Conservation (phyloP, 2,797 vertebrate species). For the Dromococcyx pavoninus region DNA sequence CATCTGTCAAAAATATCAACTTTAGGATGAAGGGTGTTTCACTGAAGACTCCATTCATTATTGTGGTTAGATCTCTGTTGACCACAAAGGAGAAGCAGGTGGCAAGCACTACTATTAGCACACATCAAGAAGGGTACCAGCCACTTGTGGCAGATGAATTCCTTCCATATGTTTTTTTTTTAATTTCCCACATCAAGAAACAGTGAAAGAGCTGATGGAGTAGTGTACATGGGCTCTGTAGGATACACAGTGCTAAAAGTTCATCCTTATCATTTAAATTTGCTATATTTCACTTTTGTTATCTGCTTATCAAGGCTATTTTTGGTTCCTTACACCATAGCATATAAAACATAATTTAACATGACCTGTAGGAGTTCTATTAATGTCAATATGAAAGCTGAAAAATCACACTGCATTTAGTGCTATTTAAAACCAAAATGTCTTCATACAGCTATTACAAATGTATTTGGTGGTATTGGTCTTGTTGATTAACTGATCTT, state of each 20-base stretch:
- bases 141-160: not conserved
- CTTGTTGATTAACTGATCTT: not conserved
- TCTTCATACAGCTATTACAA: not conserved
- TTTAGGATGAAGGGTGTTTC: not conserved
- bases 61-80: not conserved
- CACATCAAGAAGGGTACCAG: not conserved
- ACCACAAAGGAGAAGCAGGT: not conserved
- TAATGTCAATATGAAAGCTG: not conserved
- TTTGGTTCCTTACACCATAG: not conserved
- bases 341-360: not conserved
- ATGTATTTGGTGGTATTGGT: not conserved
- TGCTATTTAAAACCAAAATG: not conserved
- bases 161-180: accelerated
- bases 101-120: accelerated
- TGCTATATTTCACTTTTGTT: not conserved
- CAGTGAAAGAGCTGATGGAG: not conserved
- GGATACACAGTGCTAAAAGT: not conserved
- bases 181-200: not conserved
- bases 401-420: not conserved
- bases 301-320: not conserved
- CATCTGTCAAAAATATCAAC: not conserved
- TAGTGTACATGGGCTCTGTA: not conserved
- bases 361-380: not conserved
- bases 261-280: not conserved
- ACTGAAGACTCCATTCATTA: not conserved